These are phyloP conservation scores for Hephaestus fuliginosus DNA, from an alignment of 2,797 vertebrate species.

Conservation along the genomic window DNA sequence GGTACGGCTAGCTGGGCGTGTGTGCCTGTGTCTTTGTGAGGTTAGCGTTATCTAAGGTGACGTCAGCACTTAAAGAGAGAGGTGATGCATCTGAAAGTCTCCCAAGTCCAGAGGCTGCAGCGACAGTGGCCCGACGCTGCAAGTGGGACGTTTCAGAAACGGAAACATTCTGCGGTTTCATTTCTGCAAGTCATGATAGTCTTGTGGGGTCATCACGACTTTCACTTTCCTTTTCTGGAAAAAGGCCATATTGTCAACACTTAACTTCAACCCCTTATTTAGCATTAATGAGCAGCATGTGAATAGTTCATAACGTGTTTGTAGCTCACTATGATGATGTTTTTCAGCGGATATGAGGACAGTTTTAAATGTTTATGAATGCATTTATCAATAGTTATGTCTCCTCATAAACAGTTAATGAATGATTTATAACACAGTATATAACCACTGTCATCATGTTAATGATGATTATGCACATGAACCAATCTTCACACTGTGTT, in stretches of 20 bases:
- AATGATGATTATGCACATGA: too few species aligned
- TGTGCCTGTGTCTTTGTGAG: slow-evolving; percentile 46
- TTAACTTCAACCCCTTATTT: neutral
- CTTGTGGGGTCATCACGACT: neutral
- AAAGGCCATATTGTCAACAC: neutral
- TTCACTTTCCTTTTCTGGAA: neutral
- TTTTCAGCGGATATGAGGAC: neutral
- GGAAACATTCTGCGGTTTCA: slow-evolving; percentile 5
- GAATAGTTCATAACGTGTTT: neutral
- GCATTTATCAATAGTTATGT: neutral
- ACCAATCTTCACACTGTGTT: too few species aligned
- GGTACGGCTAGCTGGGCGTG: slow-evolving; percentile 36
- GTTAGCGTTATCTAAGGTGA: slow-evolving; percentile 51
- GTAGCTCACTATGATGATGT: neutral
- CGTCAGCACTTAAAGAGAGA: slow-evolving; percentile 43
- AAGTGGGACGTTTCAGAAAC: slow-evolving; percentile 23
- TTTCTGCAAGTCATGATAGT: slow-evolving; percentile 31
- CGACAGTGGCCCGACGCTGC: neutral
- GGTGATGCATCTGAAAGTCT: slow-evolving; percentile 42
- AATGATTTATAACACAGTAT: neutral
- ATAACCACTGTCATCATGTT: neutral
- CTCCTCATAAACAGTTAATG: neutral
- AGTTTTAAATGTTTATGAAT: neutral
- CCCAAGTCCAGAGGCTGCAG: slow-evolving; percentile 20
- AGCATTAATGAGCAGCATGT: neutral